phyloP scores from a whole-genome alignment of 2,888 invertebrate genomes.

The Caenorhabditis wallacei region DNA sequence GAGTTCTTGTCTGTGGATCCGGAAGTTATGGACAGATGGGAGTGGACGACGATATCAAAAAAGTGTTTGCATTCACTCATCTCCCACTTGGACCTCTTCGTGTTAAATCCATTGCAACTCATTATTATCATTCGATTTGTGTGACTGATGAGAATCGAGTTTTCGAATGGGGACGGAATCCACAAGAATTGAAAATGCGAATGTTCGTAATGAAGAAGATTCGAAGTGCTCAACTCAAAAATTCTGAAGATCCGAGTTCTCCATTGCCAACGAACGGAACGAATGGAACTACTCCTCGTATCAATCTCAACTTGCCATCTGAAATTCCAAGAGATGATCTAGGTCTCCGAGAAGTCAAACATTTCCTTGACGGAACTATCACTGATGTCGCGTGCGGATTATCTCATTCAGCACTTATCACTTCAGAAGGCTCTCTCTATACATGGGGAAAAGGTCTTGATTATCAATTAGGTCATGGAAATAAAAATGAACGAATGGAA shows the following conservation, averaged over 20 bases:
- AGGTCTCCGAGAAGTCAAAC: conserved; percentile 68
- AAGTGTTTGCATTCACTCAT: conserved; percentile 62
- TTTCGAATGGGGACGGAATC: conserved; percentile 79
- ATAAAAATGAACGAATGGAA: conserved; percentile 74
- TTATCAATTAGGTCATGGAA: conserved; percentile 79
- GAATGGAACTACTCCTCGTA: conserved; percentile 37
- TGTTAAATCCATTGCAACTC: conserved; percentile 62
- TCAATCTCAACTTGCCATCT: conserved; percentile 66
- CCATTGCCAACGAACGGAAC: conserved; percentile 9
- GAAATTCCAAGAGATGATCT: conserved; percentile 73
- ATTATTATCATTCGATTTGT: conserved; percentile 79
- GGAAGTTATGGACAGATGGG: conserved; percentile 75
- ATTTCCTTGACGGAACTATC: conserved; percentile 68
- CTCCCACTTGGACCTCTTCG: conserved; percentile 45
- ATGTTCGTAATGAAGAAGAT: conserved; percentile 76
- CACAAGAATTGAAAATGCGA: conserved; percentile 78
- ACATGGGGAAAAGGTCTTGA: conserved; percentile 81
- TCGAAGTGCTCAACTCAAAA: conserved; percentile 64
- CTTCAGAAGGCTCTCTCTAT: conserved; percentile 75
- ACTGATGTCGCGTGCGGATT: conserved; percentile 75
- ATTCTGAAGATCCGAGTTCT: conserved; percentile 41
- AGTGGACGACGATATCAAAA: conserved; percentile 69
- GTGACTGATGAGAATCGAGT: conserved; percentile 69
- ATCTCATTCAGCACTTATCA: conserved; percentile 78
- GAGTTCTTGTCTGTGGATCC: conserved; percentile 59